phyloP scores from a whole-genome alignment of 2,113 vertebrate genomes.

The Arenaria interpres region DNA sequence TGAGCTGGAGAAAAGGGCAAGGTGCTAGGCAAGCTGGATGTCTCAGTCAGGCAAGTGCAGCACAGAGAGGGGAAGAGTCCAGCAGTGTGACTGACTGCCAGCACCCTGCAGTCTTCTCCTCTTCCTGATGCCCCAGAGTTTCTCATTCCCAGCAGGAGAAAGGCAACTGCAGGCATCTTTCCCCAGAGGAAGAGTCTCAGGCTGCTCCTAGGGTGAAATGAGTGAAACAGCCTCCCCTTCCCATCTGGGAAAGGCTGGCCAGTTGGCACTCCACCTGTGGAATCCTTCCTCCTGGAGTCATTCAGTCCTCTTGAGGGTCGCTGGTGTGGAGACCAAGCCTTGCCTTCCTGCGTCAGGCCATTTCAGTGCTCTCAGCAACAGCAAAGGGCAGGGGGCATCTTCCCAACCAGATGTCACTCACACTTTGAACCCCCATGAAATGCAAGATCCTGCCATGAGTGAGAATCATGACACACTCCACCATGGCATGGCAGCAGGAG shows the following conservation, averaged over 20 bases:
- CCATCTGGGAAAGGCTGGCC: not conserved
- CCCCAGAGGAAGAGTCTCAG: not conserved
- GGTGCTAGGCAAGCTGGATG: not conserved
- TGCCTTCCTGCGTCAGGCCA: not conserved
- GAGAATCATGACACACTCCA: not conserved
- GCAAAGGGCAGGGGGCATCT: not conserved
- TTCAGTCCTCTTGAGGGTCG: not conserved
- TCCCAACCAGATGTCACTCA: not conserved
- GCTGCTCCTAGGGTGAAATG: not conserved
- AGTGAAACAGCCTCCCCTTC: not conserved
- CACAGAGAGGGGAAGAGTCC: not conserved
- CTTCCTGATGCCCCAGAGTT: not conserved
- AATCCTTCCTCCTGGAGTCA: not conserved
- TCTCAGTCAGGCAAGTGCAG: accelerated
- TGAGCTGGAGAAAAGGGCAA: not conserved
- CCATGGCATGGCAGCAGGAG: not conserved
- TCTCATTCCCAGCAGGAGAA: not conserved
- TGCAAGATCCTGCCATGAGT: not conserved
- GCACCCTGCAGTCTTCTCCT: not conserved
- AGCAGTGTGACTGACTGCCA: accelerated
- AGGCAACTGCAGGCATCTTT: not conserved
- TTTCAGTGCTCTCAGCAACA: not conserved
- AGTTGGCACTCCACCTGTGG: not conserved
- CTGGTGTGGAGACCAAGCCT: not conserved
- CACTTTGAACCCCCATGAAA: not conserved